phyloP scores from a whole-genome alignment of 2,797 vertebrate genomes.

The Tadarida brasiliensis region DNA sequence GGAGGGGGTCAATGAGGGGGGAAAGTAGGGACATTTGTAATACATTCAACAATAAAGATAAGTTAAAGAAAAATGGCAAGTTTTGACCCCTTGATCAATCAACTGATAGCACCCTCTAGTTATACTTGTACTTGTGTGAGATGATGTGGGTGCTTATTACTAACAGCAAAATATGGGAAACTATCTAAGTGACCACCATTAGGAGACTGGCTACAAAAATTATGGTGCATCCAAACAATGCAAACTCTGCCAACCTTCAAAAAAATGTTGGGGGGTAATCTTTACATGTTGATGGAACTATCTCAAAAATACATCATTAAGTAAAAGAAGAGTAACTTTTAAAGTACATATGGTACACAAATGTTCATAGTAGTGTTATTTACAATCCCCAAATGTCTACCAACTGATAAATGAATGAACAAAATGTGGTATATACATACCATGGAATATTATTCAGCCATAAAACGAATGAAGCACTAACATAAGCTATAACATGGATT shows the following conservation, averaged over 20 bases:
- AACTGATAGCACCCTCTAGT: background rate
- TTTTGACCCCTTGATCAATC: background rate
- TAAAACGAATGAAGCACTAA: background rate
- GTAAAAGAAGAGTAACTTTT: background rate
- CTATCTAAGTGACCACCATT: background rate
- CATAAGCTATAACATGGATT: background rate
- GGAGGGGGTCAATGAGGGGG: too few species aligned
- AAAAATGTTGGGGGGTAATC: background rate
- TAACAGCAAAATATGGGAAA: background rate
- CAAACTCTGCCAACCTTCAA: background rate
- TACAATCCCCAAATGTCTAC: background rate
- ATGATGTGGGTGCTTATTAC: background rate
- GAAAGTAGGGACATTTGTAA: too few species aligned
- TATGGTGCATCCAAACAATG: background rate
- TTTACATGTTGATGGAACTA: background rate
- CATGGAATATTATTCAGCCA: background rate
- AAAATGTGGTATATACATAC: background rate
- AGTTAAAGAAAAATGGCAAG: background rate
- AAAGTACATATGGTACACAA: background rate
- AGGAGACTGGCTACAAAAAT: background rate
- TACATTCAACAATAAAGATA: too few species aligned
- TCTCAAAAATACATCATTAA: background rate
- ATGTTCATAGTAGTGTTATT: background rate
- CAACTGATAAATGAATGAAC: background rate
- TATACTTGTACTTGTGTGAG: background rate